phyloP scores from a whole-genome alignment of 2,113 vertebrate genomes.

The Callocephalon fimbriatum region DNA sequence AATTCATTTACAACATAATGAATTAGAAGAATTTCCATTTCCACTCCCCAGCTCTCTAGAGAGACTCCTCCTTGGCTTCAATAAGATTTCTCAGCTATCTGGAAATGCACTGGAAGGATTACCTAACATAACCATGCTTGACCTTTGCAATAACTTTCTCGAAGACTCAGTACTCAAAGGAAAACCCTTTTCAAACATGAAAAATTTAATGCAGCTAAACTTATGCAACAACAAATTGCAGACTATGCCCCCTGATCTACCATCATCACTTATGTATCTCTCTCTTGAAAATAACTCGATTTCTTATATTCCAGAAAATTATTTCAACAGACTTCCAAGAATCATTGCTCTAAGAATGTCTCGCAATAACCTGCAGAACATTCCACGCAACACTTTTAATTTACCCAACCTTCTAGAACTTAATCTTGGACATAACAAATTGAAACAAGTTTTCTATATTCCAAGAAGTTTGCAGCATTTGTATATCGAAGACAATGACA shows the following conservation, averaged over 20 bases:
- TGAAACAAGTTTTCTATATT: constrained; percentile 81
- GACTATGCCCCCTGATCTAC: constrained; percentile 78
- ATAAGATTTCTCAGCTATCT: constrained; percentile 76
- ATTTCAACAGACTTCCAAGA: constrained; percentile 79
- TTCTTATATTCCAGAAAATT: constrained; percentile 81
- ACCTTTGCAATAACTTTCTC: constrained; percentile 81
- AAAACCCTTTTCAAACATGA: constrained; percentile 73
- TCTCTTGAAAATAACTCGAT: constrained; percentile 84
- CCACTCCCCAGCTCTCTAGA: constrained; percentile 81
- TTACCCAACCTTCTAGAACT: constrained; percentile 81
- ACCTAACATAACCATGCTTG: constrained; percentile 80
- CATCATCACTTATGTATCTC: constrained; percentile 83
- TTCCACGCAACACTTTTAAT: constrained; percentile 79
- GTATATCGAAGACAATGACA: constrained; percentile 83
- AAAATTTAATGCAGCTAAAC: constrained; percentile 81
- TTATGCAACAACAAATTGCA: constrained; percentile 81
- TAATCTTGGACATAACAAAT: constrained; percentile 83
- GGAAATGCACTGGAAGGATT: constrained; percentile 67
- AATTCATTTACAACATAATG: constrained; percentile 82
- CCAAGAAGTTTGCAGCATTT: constrained; percentile 83
- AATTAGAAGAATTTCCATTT: constrained; percentile 80
- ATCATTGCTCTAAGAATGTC: constrained; percentile 80
- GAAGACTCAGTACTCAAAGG: constrained; percentile 72
- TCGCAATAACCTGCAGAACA: constrained; percentile 77
- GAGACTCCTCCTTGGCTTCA: constrained; percentile 80